phyloP scores from a whole-genome alignment of 2,888 invertebrate species.

The Rhimphoctona megacephalus region DNA sequence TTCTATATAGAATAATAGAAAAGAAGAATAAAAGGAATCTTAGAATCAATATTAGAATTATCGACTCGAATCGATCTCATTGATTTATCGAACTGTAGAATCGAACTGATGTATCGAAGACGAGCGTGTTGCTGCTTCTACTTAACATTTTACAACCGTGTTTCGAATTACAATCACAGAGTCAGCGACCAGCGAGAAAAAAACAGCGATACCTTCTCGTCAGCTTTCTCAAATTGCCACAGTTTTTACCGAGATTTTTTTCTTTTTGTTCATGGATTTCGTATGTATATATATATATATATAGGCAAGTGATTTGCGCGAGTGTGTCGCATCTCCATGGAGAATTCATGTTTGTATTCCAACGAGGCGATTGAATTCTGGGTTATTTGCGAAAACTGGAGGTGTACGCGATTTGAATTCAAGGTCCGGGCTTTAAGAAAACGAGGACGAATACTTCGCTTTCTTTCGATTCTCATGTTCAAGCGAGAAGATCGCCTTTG shows the following conservation, averaged over 20 bases:
- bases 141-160: not conserved
- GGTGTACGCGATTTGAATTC: slow-evolving; percentile 62
- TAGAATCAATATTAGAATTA: not conserved
- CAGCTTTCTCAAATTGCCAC: slow-evolving; percentile 23
- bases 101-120: too few relatives aligned
- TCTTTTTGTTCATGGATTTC: not conserved
- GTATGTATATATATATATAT: not conserved
- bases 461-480: slow-evolving; percentile 40
- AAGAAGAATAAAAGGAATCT: too few relatives aligned
- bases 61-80: not conserved
- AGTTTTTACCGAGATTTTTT: not conserved
- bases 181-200: not conserved
- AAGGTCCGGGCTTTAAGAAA: slow-evolving; percentile 34
- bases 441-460: slow-evolving; percentile 40
- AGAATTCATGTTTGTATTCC: slow-evolving; percentile 43
- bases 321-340: not conserved
- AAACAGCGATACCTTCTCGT: not conserved
- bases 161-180: not conserved
- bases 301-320: slow-evolving; percentile 7
- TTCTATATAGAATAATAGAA: too few relatives aligned
- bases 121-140: too few relatives aligned
- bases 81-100: not conserved
- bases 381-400: slow-evolving; percentile 45
- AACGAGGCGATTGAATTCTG: slow-evolving; percentile 30
- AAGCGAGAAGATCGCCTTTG: slow-evolving; percentile 42